Evolutionary conservation across 2,888 invertebrate genomes (phyloP).

Genomic region (Myopa tessellatipennis): DNA sequence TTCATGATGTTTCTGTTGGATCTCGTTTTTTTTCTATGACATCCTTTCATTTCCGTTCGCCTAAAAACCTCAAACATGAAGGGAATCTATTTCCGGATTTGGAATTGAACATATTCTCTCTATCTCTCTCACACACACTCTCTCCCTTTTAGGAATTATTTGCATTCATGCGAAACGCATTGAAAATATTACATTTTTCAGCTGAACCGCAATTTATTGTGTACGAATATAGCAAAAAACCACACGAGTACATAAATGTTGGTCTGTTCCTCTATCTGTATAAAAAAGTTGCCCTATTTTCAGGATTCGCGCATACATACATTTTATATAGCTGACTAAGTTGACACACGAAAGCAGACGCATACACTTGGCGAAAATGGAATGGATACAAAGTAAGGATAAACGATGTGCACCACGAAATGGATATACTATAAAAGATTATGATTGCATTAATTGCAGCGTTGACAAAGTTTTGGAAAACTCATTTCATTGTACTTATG

Average conservation of each 20-base stretch:
- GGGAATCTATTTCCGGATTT: constrained; percentile 57
- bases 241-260: neutral
- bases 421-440: too few relatives aligned
- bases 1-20: neutral
- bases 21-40: constrained; percentile 17
- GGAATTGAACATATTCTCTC: constrained; percentile 20
- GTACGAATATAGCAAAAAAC: neutral
- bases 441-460: too few relatives aligned
- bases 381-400: too few relatives aligned
- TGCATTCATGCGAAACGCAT: neutral
- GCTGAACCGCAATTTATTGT: constrained; percentile 22
- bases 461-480: too few relatives aligned
- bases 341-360: too few relatives aligned
- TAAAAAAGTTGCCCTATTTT: neutral
- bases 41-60: constrained; percentile 38
- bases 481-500: too few relatives aligned
- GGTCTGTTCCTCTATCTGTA: neutral
- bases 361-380: too few relatives aligned
- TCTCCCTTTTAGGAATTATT: neutral
- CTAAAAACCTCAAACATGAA: constrained; percentile 24
- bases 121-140: constrained; percentile 1
- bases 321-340: too few relatives aligned
- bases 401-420: too few relatives aligned
- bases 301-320: neutral
- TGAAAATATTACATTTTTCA: constrained; percentile 28